phyloP scores from a whole-genome alignment of 2,888 invertebrate species.

The Drosophila paramelanica region DNA sequence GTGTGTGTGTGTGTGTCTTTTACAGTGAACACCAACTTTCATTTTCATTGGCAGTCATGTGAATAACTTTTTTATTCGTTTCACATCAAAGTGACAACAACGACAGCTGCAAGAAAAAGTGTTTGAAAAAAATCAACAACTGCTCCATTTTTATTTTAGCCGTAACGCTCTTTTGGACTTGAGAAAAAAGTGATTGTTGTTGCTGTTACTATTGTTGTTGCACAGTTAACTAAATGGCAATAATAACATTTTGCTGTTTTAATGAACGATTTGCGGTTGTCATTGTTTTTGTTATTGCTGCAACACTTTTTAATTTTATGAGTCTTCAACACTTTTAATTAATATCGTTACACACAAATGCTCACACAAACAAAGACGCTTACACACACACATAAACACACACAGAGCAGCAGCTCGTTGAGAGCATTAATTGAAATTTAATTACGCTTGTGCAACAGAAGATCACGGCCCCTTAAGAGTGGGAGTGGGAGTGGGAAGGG shows the following conservation, averaged over 20 bases:
- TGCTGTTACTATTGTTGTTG: slow-evolving; percentile 15
- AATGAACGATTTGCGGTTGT: slow-evolving; percentile 64
- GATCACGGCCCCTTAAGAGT: slow-evolving; percentile 3
- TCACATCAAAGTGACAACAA: slow-evolving; percentile 36
- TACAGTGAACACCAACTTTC: slow-evolving; percentile 41
- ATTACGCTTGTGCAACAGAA: slow-evolving; percentile 55
- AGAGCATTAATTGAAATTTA: slow-evolving; percentile 74
- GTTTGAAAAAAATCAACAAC: slow-evolving; percentile 27
- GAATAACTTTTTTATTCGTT: slow-evolving; percentile 36
- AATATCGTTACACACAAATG: slow-evolving; percentile 60
- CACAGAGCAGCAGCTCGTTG: slow-evolving; percentile 46
- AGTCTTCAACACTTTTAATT: slow-evolving; percentile 70
- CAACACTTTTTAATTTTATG: slow-evolving; percentile 45
- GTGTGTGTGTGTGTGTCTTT: neutral
- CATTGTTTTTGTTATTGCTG: slow-evolving; percentile 25
- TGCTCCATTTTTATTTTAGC: slow-evolving; percentile 42
- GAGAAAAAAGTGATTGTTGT: slow-evolving; percentile 20
- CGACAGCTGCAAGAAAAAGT: slow-evolving; percentile 1
- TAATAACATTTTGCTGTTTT: slow-evolving; percentile 39
- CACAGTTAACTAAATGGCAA: slow-evolving; percentile 30
- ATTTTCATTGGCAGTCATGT: slow-evolving; percentile 39
- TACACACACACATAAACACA: slow-evolving; percentile 10
- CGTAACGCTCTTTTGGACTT: slow-evolving; percentile 34
- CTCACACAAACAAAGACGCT: slow-evolving; percentile 5
- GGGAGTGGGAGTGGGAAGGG: neutral